Percentiles rank a stretch among this genome's conserved stretches.
phyloP scores from a whole-genome alignment of 2,888 invertebrate genomes.

The Callimorpha dominula region DNA sequence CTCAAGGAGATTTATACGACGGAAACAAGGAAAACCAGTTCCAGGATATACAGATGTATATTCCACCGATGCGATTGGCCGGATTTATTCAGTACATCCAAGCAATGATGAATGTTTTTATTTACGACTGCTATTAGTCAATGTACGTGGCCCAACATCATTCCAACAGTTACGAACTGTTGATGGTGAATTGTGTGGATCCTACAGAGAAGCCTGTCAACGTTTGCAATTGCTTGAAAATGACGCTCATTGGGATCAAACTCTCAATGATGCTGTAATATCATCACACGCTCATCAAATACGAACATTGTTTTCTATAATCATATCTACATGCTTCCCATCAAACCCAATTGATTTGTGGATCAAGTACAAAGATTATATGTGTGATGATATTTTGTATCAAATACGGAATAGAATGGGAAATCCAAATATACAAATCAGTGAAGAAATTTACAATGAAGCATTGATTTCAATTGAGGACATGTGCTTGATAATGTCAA shows the following conservation, averaged over 20 bases:
- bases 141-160: too few relatives aligned
- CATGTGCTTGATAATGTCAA: slow-evolving; percentile 11
- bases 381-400: slow-evolving; percentile 34
- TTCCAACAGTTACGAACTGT: too few relatives aligned
- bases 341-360: too few relatives aligned
- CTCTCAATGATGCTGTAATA: slow-evolving; percentile 42
- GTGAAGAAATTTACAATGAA: slow-evolving; percentile 26
- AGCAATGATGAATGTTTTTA: too few relatives aligned
- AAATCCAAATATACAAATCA: slow-evolving; percentile 30
- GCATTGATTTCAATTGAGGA: slow-evolving; percentile 29
- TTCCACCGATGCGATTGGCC: too few relatives aligned
- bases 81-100: too few relatives aligned
- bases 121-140: too few relatives aligned
- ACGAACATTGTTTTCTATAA: too few relatives aligned
- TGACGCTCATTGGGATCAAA: slow-evolving; percentile 43
- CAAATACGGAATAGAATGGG: slow-evolving; percentile 21
- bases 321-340: too few relatives aligned
- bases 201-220: slow-evolving; percentile 51
- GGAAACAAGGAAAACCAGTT: slow-evolving; percentile 54
- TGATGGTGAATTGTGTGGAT: neutral
- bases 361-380: slow-evolving; percentile 12
- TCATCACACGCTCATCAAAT: slow-evolving; percentile 40
- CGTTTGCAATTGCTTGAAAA: slow-evolving; percentile 41
- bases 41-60: slow-evolving; percentile 32
- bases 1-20: slow-evolving; percentile 51